Percentiles rank a stretch among this genome's conserved stretches.
phyloP scores from a whole-genome alignment of 2,888 invertebrate genomes.

The Leptinotarsa juncta region DNA sequence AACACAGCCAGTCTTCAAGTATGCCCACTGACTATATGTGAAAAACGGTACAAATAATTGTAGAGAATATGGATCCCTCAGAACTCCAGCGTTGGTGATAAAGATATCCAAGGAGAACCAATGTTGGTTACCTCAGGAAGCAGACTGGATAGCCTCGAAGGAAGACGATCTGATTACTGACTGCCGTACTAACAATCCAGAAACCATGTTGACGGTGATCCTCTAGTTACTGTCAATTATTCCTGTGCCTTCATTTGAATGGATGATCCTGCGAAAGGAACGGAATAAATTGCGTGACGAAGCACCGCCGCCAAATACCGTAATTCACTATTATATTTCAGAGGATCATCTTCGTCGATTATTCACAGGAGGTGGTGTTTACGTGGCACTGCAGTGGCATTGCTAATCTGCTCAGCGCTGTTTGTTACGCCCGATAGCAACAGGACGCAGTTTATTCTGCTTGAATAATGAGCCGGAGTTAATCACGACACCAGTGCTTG shows the following conservation, averaged over 20 bases:
- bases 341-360: slow-evolving; percentile 42
- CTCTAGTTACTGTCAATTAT: no score
- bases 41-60: no score
- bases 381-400: slow-evolving; percentile 46
- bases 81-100: no score
- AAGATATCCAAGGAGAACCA: no score
- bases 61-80: no score
- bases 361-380: slow-evolving; percentile 45
- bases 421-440: slow-evolving; percentile 57
- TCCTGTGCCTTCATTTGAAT: neutral
- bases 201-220: no score
- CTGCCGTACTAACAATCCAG: no score
- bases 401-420: slow-evolving; percentile 51
- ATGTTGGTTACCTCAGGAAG: no score
- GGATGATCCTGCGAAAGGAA: slow-evolving; percentile 15
- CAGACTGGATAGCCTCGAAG: no score
- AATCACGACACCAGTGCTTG: slow-evolving; percentile 63
- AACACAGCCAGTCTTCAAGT: no score
- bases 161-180: no score
- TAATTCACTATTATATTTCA: slow-evolving; percentile 32
- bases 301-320: slow-evolving; percentile 21
- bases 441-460: slow-evolving; percentile 60
- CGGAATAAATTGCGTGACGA: slow-evolving; percentile 25
- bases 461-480: slow-evolving; percentile 63
- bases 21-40: no score